Evolutionary conservation across 2,888 invertebrate genomes (phyloP).

Genomic region (Epirrita christyi): DNA sequence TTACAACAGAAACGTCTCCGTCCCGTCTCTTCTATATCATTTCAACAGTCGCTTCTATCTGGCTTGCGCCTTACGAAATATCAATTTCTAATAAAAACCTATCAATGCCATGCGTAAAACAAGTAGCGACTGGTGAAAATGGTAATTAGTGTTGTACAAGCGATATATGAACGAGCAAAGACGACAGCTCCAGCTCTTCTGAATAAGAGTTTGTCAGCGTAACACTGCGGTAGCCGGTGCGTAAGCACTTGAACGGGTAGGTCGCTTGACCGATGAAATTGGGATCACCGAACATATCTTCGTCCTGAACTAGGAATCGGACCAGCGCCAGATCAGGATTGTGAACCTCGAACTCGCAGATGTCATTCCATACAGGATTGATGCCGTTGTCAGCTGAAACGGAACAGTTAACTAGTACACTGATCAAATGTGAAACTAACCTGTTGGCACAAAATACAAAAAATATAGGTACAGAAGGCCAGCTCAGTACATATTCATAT

Average conservation of each 20-base stretch:
- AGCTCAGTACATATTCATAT: too few relatives aligned
- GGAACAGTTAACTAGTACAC: neutral
- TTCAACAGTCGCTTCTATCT: too few relatives aligned
- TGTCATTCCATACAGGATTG: slow-evolving; percentile 96
- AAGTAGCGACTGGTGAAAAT: too few relatives aligned
- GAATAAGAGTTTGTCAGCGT: slow-evolving; percentile 95
- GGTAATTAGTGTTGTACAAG: too few relatives aligned
- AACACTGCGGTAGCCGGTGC: slow-evolving; percentile 96
- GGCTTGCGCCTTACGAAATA: too few relatives aligned
- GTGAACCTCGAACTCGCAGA: slow-evolving; percentile 91
- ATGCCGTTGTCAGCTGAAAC: slow-evolving; percentile 94
- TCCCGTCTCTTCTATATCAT: too few relatives aligned
- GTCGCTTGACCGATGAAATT: slow-evolving; percentile 99
- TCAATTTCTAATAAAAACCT: too few relatives aligned
- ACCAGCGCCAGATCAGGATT: slow-evolving; percentile 94
- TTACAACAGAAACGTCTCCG: too few relatives aligned
- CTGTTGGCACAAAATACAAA: too few relatives aligned
- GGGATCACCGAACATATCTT: slow-evolving; percentile 98
- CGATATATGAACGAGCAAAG: slow-evolving; percentile 89
- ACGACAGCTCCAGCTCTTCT: slow-evolving; percentile 96
- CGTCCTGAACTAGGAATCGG: slow-evolving; percentile 96
- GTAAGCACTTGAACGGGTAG: slow-evolving; percentile 92
- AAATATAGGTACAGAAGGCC: too few relatives aligned
- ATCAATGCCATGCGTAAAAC: too few relatives aligned
- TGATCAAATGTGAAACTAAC: too few relatives aligned